Evolutionary conservation across 2,113 vertebrate species (phyloP).

Genomic region (Siniperca knerii): DNA sequence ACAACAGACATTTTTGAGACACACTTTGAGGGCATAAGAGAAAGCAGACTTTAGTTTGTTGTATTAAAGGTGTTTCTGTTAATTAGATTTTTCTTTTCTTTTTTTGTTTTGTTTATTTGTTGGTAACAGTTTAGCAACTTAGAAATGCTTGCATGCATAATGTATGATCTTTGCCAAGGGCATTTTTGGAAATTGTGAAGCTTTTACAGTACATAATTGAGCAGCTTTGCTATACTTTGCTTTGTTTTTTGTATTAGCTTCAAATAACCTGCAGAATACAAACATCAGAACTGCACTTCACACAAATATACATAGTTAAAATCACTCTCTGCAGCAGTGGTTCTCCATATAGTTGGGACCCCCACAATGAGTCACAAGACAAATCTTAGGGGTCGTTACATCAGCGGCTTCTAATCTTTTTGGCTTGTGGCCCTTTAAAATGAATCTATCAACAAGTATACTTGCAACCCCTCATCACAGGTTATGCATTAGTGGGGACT

Average conservation of each 20-base stretch:
- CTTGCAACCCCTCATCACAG: neutral
- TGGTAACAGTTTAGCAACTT: conserved; percentile 48
- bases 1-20: conserved; percentile 16
- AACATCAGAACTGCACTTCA: neutral
- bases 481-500: neutral
- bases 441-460: neutral
- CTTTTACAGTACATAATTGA: conserved; percentile 78
- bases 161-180: conserved; percentile 71
- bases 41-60: neutral
- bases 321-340: neutral
- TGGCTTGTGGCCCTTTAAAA: neutral
- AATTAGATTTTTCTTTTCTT: neutral
- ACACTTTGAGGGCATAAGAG: neutral
- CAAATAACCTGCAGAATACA: conserved; percentile 50
- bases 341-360: neutral
- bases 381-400: neutral
- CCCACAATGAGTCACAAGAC: neutral
- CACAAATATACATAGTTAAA: neutral
- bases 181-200: conserved; percentile 66
- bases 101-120: neutral
- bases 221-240: conserved; percentile 48
- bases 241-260: conserved; percentile 66
- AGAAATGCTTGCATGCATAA: conserved; percentile 74
- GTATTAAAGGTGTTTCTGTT: conserved; percentile 38
- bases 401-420: neutral